Base-by-base conservation (phyloP, 2,888 invertebrate species). In the Drosophila paracracens region DNA sequence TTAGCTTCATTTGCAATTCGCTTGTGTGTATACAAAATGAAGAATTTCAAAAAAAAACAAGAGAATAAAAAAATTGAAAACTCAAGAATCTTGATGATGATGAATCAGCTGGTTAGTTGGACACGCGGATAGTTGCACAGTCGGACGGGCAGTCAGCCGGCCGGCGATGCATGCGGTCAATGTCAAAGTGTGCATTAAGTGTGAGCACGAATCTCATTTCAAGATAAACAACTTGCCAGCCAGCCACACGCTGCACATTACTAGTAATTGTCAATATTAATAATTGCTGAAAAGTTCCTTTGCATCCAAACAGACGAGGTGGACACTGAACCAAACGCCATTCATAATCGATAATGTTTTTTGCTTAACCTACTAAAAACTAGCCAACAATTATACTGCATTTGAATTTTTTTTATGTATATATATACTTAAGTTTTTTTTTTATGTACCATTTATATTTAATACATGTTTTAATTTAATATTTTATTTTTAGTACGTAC, bases 141-240 rank as follows among this genome's bases (percentile, higher is more conserved):
- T n/a, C 40, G 59, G 63, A 48, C 53, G 53, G 63, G 50, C 53
- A 48, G 54, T 16, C 43, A 60, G 78, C 81, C 86, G 83, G 83
- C 83, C 73, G 83, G 83, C 79, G 73, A 79, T 82, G 74, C 77
- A 77, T 25, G 77, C 88, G 83, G 83, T 83, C 83, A 83, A 83
- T 83, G 83, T 83, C 83, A 83, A 70, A 64, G 70, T 81, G 70
- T 79, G 69, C 56, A 54, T 53, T 46, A 59, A 64, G 70, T 81
- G 74, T 77, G 76, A 79, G 65, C 75, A 64, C 76, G 88, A 91
- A 91, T 88, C 72, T 56, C 82, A 88, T 86, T 90, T 91, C 91
- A 92, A 91, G 92, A 91, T 76, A 88, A 91, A 91, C 91, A 74
- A 83, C 89, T 89, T 83, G 82, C 60, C 70, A 76, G 66, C 33